These are phyloP conservation scores for Trachymyrmex septentrionalis DNA, from an alignment of 1,140 invertebrate genomes.

Conservation along the genomic window DNA sequence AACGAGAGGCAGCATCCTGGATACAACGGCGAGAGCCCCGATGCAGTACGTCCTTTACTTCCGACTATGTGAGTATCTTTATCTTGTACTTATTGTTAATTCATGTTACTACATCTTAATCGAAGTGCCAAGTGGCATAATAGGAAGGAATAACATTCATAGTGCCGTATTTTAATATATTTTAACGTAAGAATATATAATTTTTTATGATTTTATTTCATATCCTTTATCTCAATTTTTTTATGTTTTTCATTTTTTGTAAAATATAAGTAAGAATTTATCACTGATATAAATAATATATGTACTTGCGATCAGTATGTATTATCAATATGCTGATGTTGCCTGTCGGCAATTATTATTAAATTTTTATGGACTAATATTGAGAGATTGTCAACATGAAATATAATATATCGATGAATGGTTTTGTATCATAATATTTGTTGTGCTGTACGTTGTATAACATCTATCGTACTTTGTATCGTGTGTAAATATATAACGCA, in stretches of 20 bases:
- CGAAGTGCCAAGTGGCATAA: not conserved
- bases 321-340: conserved; percentile 5
- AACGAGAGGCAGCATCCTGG: conserved; percentile 93
- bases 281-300: too few species aligned
- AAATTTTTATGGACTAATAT: conserved; percentile 9
- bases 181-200: not conserved
- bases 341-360: conserved; percentile 14
- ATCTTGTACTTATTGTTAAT: not conserved
- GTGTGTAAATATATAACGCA: not conserved
- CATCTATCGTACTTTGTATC: not conserved
- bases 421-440: conserved; percentile 42
- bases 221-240: not conserved
- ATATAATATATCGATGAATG: conserved; percentile 12
- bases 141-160: not conserved
- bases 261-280: not conserved
- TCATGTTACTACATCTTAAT: not conserved
- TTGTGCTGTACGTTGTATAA: not conserved
- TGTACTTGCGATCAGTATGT: not conserved
- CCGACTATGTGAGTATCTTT: conserved; percentile 90
- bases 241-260: not conserved
- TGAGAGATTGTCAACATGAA: conserved; percentile 9
- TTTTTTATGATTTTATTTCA: not conserved
- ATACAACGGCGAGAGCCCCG: conserved; percentile 90
- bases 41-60: conserved; percentile 95
- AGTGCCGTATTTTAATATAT: not conserved